Evolutionary conservation across 2,888 invertebrate genomes (phyloP).

Genomic region (Leptopilina myrica): DNA sequence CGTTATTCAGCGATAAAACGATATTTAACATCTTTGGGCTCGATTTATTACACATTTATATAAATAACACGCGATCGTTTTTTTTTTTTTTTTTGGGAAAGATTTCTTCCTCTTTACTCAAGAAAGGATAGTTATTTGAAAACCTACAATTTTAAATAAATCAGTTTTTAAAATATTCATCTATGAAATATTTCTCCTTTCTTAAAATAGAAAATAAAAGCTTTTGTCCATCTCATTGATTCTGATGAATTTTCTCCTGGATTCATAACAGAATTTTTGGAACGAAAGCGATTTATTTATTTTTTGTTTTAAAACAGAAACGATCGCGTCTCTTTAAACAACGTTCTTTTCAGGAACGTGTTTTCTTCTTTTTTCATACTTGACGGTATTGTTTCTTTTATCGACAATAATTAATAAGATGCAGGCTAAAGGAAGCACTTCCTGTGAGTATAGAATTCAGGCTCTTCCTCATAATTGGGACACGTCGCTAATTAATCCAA

Average conservation of each 20-base stretch:
- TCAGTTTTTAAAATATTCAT: neutral
- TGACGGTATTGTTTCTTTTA: constrained; percentile 30
- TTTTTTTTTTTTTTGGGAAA: neutral
- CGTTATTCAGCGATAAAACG: constrained; percentile 68
- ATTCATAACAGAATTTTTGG: neutral
- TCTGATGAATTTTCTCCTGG: neutral
- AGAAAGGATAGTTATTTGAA: neutral
- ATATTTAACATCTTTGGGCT: constrained; percentile 77
- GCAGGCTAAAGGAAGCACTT: constrained; percentile 34
- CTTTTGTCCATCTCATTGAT: constrained; percentile 13
- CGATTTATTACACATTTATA: constrained; percentile 76
- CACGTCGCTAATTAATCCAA: constrained; percentile 47
- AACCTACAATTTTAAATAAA: neutral
- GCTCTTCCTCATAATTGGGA: constrained; percentile 35
- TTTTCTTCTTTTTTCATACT: constrained; percentile 16
- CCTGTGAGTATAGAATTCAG: constrained; percentile 28
- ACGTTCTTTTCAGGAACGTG: constrained; percentile 30
- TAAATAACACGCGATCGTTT: constrained; percentile 55
- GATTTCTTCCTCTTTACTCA: neutral
- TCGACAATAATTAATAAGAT: constrained; percentile 13
- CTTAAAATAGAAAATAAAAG: neutral
- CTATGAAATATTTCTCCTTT: neutral
- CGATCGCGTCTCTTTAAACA: neutral
- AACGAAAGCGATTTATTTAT: neutral
- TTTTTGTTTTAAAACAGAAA: neutral